These are phyloP conservation scores for Hyla sarda DNA, from an alignment of 2,113 vertebrate genomes.

Conservation along the genomic window DNA sequence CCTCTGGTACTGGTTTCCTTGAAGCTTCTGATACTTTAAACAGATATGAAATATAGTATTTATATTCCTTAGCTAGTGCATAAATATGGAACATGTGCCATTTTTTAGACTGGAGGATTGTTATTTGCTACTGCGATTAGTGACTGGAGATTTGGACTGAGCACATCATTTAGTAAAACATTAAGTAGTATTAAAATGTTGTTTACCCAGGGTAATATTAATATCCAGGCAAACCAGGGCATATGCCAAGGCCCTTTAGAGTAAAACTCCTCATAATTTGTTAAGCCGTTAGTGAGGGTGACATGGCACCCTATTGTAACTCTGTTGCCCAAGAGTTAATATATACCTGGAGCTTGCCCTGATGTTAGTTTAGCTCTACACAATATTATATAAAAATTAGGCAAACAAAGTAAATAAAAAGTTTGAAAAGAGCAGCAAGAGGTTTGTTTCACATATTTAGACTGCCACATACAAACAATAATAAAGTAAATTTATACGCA, in stretches of 20 bases:
- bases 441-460: neutral
- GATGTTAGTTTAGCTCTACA: neutral
- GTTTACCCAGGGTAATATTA: neutral
- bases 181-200: neutral
- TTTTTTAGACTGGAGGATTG: neutral
- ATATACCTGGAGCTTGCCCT: neutral
- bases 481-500: neutral
- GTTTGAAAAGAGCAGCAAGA: neutral
- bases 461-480: neutral
- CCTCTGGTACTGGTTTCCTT: slow-evolving; percentile 76
- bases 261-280: neutral
- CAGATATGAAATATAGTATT: slow-evolving; percentile 60
- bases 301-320: neutral
- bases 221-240: neutral
- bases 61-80: neutral
- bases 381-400: neutral
- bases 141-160: neutral
- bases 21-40: slow-evolving; percentile 77
- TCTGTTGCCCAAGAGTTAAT: neutral
- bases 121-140: neutral
- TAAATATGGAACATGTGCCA: neutral
- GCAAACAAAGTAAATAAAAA: neutral
- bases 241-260: neutral
- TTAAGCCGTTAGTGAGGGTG: neutral
- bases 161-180: neutral